A percentile compares a stretch with the other conserved stretches of the same genome.
Evolutionary conservation across 2,113 vertebrate genomes (phyloP).

Genomic region (Colinus virginianus): DNA sequence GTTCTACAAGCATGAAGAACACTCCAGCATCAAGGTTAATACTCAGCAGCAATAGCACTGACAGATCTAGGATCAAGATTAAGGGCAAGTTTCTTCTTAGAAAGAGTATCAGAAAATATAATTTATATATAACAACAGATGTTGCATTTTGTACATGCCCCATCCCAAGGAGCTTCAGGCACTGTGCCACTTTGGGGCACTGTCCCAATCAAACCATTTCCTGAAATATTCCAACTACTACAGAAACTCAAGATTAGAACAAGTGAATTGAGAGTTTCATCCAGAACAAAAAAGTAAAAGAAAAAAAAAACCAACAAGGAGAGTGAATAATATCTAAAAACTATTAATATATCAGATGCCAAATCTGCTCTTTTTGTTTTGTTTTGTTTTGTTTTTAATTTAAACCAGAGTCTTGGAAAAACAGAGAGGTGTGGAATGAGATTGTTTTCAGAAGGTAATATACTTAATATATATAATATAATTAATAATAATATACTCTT

Average conservation of each 20-base stretch:
- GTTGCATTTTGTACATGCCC: background rate
- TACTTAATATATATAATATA: background rate
- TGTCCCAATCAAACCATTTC: background rate
- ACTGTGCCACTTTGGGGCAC: background rate
- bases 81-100: background rate
- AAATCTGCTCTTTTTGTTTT: background rate
- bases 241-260: background rate
- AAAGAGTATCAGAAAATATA: background rate
- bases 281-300: background rate
- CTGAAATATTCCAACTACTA: conserved; percentile 2
- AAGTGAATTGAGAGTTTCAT: background rate
- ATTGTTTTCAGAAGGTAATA: background rate
- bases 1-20: background rate
- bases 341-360: background rate
- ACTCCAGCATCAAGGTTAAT: background rate
- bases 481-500: background rate
- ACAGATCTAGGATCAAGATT: background rate
- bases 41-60: background rate
- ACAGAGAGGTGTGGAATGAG: background rate
- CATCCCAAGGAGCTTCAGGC: background rate
- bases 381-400: background rate
- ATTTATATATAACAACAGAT: background rate
- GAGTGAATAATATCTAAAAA: background rate
- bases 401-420: background rate
- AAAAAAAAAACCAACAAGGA: background rate